Conservation (phyloP, 1,140 invertebrate genomes). For the Lepidurus arcticus region DNA sequence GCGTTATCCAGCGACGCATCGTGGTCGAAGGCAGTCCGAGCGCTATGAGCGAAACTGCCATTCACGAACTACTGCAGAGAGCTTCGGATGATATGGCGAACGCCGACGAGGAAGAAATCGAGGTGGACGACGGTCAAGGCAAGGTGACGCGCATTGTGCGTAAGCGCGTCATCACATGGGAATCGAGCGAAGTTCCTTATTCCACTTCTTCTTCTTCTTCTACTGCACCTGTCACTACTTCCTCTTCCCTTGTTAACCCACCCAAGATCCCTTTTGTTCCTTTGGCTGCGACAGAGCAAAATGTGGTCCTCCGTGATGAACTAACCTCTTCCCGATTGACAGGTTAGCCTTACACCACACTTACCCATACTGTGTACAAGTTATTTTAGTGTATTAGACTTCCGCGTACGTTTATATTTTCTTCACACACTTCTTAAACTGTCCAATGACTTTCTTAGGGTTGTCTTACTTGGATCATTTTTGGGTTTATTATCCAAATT, state of each 20-base stretch:
- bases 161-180: constrained; percentile 18
- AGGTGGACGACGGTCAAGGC: constrained; percentile 35
- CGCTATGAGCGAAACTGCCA: constrained; percentile 31
- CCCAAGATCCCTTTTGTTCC: constrained; percentile 30
- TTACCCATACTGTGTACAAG: background rate
- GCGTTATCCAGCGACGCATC: constrained; percentile 49
- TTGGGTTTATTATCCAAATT: no score
- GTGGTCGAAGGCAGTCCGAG: constrained; percentile 41
- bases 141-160: constrained; percentile 31
- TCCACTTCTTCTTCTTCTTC: constrained; percentile 31
- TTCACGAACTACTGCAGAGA: constrained; percentile 21
- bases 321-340: constrained; percentile 30
- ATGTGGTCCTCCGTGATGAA: constrained; percentile 17
- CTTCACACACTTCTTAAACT: no score
- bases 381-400: constrained; percentile 20
- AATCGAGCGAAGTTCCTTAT: constrained; percentile 4
- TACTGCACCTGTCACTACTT: constrained; percentile 33
- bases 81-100: constrained; percentile 34
- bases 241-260: constrained; percentile 34
- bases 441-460: no score
- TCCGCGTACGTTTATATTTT: background rate
- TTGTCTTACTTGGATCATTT: no score
- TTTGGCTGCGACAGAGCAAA: constrained; percentile 34
- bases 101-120: constrained; percentile 40
- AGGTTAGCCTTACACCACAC: constrained; percentile 20